A percentile compares a stretch with the other conserved stretches of the same genome.
Evolutionary conservation across 2,797 vertebrate genomes (phyloP).

Genomic region (Cyclura pinguis): DNA sequence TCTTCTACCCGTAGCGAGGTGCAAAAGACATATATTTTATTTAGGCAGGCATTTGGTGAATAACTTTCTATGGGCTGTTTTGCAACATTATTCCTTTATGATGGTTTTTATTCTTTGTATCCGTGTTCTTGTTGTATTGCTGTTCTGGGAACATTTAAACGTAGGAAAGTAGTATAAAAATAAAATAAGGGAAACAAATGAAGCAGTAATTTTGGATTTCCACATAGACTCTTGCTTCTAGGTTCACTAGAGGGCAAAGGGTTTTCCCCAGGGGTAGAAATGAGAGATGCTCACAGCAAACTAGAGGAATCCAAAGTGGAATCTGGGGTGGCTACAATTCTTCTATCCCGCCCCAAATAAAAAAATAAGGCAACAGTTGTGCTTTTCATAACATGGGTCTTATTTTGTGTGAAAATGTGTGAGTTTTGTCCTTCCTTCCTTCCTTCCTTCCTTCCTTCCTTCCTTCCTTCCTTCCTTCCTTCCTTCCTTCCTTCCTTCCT

Average conservation of each 20-base stretch:
- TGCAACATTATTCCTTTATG: neutral
- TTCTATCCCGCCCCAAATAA: neutral
- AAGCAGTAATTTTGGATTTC: neutral
- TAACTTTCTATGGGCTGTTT: neutral
- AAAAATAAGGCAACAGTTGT: neutral
- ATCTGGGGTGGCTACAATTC: neutral
- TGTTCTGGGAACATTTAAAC: neutral
- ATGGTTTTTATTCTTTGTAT: neutral
- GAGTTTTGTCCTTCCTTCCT: too few species aligned
- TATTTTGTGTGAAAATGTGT: neutral
- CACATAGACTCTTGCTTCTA: neutral
- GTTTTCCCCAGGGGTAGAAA: too few species aligned
- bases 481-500: too few species aligned
- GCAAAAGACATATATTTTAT: constrained; percentile 1
- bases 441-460: too few species aligned
- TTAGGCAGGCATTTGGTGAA: neutral
- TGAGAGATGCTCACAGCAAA: neutral
- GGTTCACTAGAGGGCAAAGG: neutral
- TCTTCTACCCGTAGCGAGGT: neutral
- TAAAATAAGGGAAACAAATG: neutral
- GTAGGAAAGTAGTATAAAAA: neutral
- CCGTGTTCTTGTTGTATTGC: neutral
- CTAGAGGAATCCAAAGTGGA: neutral
- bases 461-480: too few species aligned
- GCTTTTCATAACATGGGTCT: neutral